phyloP scores from a whole-genome alignment of 2,113 vertebrate genomes.

The Microtus montanus region DNA sequence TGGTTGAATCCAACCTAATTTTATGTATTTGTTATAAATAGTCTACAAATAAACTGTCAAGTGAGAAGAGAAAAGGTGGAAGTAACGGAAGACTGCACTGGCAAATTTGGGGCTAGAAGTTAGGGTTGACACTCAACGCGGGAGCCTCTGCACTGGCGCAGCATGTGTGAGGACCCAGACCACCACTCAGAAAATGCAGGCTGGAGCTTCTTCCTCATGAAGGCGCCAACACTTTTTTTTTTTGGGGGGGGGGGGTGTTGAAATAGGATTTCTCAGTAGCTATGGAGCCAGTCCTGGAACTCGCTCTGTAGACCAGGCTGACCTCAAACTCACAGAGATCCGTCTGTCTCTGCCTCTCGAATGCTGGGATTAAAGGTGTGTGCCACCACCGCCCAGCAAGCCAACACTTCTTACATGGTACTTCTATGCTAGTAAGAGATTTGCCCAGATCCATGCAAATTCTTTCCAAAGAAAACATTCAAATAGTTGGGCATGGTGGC shows the following conservation, averaged over 20 bases:
- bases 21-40: not conserved
- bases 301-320: too few species aligned
- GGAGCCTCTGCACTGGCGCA: too few species aligned
- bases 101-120: not conserved
- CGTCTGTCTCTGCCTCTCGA: too few species aligned
- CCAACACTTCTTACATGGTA: not conserved
- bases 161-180: not conserved
- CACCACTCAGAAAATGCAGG: not conserved
- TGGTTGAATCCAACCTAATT: not conserved
- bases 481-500: not conserved
- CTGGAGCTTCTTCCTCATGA: not conserved
- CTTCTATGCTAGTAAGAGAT: not conserved
- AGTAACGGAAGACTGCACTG: too few species aligned
- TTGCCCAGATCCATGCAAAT: not conserved
- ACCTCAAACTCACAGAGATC: too few species aligned
- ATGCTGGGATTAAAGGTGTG: too few species aligned
- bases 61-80: not conserved
- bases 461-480: not conserved
- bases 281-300: too few species aligned
- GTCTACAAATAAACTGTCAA: not conserved
- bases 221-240: not conserved
- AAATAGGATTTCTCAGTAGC: too few species aligned
- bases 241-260: too few species aligned
- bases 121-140: not conserved
- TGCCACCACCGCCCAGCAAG: not conserved